Percentiles rank a stretch among this genome's conserved stretches.
Conservation (phyloP, 2,888 invertebrate genomes). For the Mechanitis mazaeus region DNA sequence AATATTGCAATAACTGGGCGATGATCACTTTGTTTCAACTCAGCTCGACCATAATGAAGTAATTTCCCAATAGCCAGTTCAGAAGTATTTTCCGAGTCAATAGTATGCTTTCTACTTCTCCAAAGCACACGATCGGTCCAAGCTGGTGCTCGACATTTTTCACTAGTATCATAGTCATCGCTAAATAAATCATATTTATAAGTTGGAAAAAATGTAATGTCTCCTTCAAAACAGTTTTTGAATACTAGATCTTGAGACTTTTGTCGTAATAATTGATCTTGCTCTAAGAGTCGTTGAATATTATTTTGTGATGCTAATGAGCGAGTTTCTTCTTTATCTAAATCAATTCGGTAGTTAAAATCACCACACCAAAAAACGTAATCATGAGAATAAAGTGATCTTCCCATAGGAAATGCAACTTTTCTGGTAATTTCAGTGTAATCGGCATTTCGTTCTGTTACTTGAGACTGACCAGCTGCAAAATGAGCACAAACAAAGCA, state of each 20-base stretch:
- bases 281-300: slow-evolving; percentile 84
- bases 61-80: slow-evolving; percentile 88
- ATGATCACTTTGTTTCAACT: slow-evolving; percentile 98
- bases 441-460: slow-evolving; percentile 95
- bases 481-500: slow-evolving; percentile 99
- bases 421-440: slow-evolving; percentile 96
- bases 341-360: slow-evolving; percentile 98
- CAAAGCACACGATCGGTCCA: slow-evolving; percentile 99
- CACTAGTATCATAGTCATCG: slow-evolving; percentile 99
- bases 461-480: slow-evolving; percentile 98
- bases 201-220: slow-evolving; percentile 94
- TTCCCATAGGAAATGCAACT: slow-evolving; percentile 92
- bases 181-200: slow-evolving; percentile 99
- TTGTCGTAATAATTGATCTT: slow-evolving; percentile 92
- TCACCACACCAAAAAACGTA: slow-evolving; percentile 99
- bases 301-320: slow-evolving; percentile 86
- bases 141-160: slow-evolving; percentile 97
- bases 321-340: slow-evolving; percentile 96
- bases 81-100: slow-evolving; percentile 79
- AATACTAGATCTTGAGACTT: slow-evolving; percentile 90
- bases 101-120: slow-evolving; percentile 86
- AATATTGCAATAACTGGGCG: slow-evolving; percentile 95
- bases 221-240: slow-evolving; percentile 94
- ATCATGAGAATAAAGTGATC: slow-evolving; percentile 95
- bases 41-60: slow-evolving; percentile 93